Base-by-base conservation (phyloP, 2,888 invertebrate species). In the Cephus sareptanus region DNA sequence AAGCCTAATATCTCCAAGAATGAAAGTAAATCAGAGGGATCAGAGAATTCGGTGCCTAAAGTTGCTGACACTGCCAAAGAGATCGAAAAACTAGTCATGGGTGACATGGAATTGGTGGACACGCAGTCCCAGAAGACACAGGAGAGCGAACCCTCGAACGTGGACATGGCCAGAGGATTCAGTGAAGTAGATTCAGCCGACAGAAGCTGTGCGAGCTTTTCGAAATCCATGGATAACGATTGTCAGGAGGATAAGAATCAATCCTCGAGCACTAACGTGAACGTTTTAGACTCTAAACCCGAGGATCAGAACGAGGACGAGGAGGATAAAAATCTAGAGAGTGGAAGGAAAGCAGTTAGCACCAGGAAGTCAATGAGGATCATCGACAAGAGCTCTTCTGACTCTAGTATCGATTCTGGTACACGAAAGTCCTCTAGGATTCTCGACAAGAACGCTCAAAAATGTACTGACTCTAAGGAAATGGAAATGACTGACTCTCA, bases 41-140 rank as follows among this genome's bases (percentile, higher is more conserved):
- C 86, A 34, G 88, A 89, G 33, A 90, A 89, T 83, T 86, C 90
- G 73, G 88, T 91, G 84, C 91, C 91, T 77, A 91, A 88, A 84
- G 90, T 91, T 82, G 91, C 91, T 75, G 91, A 91, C 81, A 91
- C 91, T 88, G 91, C 91, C 90, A 91, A 91, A 91, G 91, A 91
- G 87, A 91, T 91, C 78, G 91, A 91, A 82, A 91, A 91, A 86
- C 90, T 91, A 89, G 91, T 91, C 88, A 91, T 91, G 90, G 91
- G 91, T 76, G 91, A 91, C 77, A 89, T 85, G 73, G 89, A 91
- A 82, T 83, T 84, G 76, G n/a, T 69, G 15, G 90, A 89, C 75
- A 87, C 88, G 40, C 85, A 85, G 73, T 87, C 88, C 71, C 86
- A 86, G 34, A 89, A 75, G 82, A 86, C 40, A 13, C 76, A 77